A percentile compares a stretch with the other conserved stretches of the same genome.
Evolutionary conservation across 1,140 invertebrate species (phyloP).

Genomic region (Cyrtorhinus lividipennis): DNA sequence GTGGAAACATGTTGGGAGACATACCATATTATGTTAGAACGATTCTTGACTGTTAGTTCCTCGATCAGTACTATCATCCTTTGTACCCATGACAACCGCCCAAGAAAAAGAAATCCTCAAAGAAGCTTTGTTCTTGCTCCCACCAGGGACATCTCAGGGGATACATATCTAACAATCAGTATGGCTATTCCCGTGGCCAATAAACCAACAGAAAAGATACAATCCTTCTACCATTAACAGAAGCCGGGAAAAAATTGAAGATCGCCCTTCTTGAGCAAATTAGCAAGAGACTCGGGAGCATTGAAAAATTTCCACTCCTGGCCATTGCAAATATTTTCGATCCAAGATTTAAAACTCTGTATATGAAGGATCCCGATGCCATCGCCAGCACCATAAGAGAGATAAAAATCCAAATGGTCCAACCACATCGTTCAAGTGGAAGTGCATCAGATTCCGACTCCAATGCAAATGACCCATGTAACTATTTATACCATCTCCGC

Average conservation of each 20-base stretch:
- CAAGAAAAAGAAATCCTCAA: not conserved
- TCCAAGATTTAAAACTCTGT: not conserved
- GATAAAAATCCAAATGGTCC: not conserved
- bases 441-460: slow-evolving; percentile 4
- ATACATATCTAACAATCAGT: not conserved
- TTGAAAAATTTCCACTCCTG: not conserved
- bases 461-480: too few species aligned
- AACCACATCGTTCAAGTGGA: not conserved
- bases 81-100: not conserved
- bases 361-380: not conserved
- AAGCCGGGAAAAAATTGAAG: not conserved
- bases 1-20: slow-evolving; percentile 19
- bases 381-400: not conserved
- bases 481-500: too few species aligned
- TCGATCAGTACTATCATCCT: not conserved
- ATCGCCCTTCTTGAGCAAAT: not conserved
- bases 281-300: not conserved
- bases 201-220: not conserved
- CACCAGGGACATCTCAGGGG: not conserved
- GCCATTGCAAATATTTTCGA: not conserved
- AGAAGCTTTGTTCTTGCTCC: not conserved
- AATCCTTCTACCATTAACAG: not conserved
- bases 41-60: not conserved
- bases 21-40: not conserved
- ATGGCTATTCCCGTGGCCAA: not conserved